A percentile compares a stretch with the other conserved stretches of the same genome.
Conservation (phyloP, 2,888 invertebrate genomes). For the Conomelus anceps region DNA sequence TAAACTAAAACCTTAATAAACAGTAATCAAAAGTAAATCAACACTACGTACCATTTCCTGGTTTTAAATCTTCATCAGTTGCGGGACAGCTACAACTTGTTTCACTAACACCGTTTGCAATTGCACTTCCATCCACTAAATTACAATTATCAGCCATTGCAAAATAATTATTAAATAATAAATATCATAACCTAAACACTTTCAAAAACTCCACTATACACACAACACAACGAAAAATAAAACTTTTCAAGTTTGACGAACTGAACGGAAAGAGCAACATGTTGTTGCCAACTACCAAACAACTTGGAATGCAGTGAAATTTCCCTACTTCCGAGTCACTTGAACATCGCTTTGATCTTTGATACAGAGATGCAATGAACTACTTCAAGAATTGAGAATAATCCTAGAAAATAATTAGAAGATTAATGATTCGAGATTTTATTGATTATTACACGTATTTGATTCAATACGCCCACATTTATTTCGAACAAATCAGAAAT, state of each 20-base stretch:
- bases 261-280: not conserved
- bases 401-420: not conserved
- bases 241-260: not conserved
- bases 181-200: constrained; percentile 5
- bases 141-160: not conserved
- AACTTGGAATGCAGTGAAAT: not conserved
- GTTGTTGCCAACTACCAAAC: not conserved
- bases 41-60: constrained; percentile 1
- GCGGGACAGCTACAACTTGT: constrained; percentile 1
- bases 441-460: no score
- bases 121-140: not conserved
- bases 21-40: not conserved
- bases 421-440: no score
- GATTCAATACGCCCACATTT: no score
- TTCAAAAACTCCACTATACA: not conserved
- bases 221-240: not conserved
- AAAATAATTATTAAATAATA: not conserved
- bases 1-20: not conserved
- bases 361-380: no score
- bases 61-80: constrained; percentile 2
- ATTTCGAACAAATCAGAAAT: no score
- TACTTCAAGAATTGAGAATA: not conserved
- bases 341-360: no score
- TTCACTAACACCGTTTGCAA: not conserved
- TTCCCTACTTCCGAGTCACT: not conserved